Evolutionary conservation across 1,140 invertebrate species (phyloP).

Genomic region (Ditylenchus dipsaci): DNA sequence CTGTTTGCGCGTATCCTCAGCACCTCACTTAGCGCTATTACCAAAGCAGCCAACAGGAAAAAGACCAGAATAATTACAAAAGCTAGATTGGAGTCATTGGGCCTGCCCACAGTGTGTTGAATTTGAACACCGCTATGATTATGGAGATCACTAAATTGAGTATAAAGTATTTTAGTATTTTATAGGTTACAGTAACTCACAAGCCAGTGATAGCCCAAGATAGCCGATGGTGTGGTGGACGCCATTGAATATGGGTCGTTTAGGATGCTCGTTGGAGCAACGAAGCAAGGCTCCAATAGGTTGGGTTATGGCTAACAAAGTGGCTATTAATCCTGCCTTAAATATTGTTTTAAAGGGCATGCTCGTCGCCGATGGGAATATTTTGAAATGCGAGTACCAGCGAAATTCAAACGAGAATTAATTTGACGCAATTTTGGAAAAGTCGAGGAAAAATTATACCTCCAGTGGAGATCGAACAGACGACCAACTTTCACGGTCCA

Average conservation of each 20-base stretch:
- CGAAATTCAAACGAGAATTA: no score
- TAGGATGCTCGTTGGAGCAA: conserved; percentile 29
- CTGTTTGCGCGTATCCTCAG: conserved; percentile 9
- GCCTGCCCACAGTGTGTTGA: conserved; percentile 6
- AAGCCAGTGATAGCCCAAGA: conserved; percentile 12
- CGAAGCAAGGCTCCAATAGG: conserved; percentile 29
- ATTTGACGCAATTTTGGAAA: no score
- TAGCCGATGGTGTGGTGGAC: background rate
- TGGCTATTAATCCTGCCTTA: conserved; percentile 34
- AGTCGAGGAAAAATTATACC: no score
- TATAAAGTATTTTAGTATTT: background rate
- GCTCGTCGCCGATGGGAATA: no score
- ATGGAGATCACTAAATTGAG: background rate
- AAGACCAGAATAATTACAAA: conserved; percentile 13
- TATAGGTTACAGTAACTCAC: background rate
- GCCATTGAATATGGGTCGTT: background rate
- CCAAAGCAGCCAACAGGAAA: conserved; percentile 22
- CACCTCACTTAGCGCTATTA: conserved; percentile 28
- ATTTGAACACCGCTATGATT: background rate
- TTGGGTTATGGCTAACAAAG: conserved; percentile 31
- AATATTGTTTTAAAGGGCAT: background rate
- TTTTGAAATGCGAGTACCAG: background rate
- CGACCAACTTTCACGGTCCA: no score
- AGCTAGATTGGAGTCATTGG: conserved; percentile 14
- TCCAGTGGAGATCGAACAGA: no score